These are phyloP conservation scores for Carcinoscorpius rotundicauda DNA, from an alignment of 1,140 invertebrate genomes.

Conservation along the genomic window DNA sequence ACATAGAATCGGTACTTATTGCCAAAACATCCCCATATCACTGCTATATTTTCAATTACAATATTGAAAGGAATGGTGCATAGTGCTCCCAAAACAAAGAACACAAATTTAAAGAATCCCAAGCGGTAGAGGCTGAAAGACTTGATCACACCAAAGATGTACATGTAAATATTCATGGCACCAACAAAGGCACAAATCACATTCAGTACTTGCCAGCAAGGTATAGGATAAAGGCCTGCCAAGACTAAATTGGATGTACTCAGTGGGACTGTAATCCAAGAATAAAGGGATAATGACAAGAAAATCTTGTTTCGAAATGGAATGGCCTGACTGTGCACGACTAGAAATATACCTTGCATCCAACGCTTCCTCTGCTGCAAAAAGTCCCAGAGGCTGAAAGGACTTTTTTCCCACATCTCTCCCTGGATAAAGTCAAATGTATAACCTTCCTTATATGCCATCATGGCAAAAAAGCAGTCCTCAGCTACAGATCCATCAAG, in stretches of 20 bases:
- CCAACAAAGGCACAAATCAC: slow-evolving; percentile 77
- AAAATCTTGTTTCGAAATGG: slow-evolving; percentile 69
- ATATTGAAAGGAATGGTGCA: slow-evolving; percentile 82
- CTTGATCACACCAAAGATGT: slow-evolving; percentile 88
- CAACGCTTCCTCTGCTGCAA: slow-evolving; percentile 91
- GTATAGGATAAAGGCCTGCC: slow-evolving; percentile 70
- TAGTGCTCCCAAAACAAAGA: slow-evolving; percentile 71
- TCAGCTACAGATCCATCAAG: slow-evolving; percentile 42
- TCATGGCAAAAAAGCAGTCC: slow-evolving; percentile 43
- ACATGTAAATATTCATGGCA: slow-evolving; percentile 88
- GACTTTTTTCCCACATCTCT: slow-evolving; percentile 56
- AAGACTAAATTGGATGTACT: slow-evolving; percentile 78
- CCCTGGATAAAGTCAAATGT: slow-evolving; percentile 40
- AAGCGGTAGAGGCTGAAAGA: slow-evolving; percentile 82
- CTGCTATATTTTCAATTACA: slow-evolving; percentile 84
- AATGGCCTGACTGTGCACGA: slow-evolving; percentile 79
- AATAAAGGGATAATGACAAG: slow-evolving; percentile 78
- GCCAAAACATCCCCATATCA: slow-evolving; percentile 80
- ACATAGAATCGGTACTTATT: slow-evolving; percentile 93
- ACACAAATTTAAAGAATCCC: slow-evolving; percentile 59
- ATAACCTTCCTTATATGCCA: slow-evolving; percentile 34
- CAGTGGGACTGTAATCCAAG: slow-evolving; percentile 88
- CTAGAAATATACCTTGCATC: slow-evolving; percentile 82
- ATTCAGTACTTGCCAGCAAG: slow-evolving; percentile 57
- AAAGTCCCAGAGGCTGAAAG: slow-evolving; percentile 88